Percentiles rank a stretch among this genome's conserved stretches.
Conservation (phyloP, 1,140 invertebrate genomes). For the Paraescarpia echinospica region DNA sequence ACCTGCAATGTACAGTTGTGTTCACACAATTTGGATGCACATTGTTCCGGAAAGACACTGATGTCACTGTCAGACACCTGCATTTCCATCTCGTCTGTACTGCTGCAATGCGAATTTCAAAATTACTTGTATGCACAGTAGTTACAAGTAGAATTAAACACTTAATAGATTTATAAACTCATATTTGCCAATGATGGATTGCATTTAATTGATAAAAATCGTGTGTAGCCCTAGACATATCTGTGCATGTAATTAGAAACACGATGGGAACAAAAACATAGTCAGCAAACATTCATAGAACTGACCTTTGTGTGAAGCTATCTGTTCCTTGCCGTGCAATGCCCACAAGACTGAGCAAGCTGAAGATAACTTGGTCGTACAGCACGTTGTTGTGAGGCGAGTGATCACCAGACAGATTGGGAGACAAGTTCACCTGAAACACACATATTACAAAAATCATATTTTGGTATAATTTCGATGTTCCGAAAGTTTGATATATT, state of each 20-base stretch:
- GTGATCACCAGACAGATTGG: constrained; percentile 91
- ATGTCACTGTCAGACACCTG: constrained; percentile 78
- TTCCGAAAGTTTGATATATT: no score
- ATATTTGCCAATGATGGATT: background rate
- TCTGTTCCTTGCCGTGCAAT: constrained; percentile 54
- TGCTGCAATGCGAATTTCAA: background rate
- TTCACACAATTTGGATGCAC: constrained; percentile 50
- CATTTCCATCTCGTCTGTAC: constrained; percentile 65
- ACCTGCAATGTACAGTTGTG: background rate
- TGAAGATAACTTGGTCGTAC: constrained; percentile 92
- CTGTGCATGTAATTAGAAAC: background rate
- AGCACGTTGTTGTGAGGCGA: constrained; percentile 83
- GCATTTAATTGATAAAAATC: background rate
- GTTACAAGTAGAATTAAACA: no score
- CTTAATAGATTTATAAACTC: no score
- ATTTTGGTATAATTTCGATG: no score
- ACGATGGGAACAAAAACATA: background rate
- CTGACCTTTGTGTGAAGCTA: background rate
- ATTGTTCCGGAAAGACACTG: constrained; percentile 73
- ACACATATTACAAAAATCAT: no score
- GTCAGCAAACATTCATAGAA: background rate
- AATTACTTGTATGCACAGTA: no score
- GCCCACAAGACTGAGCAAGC: constrained; percentile 79
- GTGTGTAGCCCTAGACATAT: background rate
- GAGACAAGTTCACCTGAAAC: constrained; percentile 89